Percentiles rank a stretch among this genome's conserved stretches.
Evolutionary conservation across 2,888 invertebrate species (phyloP).

Genomic region (Drosophila neonasuta): DNA sequence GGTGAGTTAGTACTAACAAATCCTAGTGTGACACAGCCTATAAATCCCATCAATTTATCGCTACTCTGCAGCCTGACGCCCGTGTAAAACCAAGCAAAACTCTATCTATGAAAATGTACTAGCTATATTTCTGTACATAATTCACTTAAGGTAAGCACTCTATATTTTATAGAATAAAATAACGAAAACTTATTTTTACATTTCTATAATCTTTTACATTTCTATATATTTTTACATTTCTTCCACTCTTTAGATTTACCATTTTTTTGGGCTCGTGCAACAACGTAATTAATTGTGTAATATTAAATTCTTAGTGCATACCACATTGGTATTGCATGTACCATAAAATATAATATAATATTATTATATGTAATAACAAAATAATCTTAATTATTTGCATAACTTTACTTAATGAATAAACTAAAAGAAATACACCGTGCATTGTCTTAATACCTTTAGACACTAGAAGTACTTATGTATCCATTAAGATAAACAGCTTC

Average conservation of each 20-base stretch:
- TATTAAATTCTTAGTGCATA: slow-evolving; percentile 53
- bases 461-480: slow-evolving; percentile 17
- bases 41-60: neutral
- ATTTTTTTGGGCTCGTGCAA: slow-evolving; percentile 69
- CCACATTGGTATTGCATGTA: slow-evolving; percentile 50
- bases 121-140: slow-evolving; percentile 27
- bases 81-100: slow-evolving; percentile 31
- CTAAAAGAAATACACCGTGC: slow-evolving; percentile 32
- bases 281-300: slow-evolving; percentile 69
- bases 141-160: slow-evolving; percentile 34
- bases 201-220: too few relatives aligned
- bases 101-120: slow-evolving; percentile 13
- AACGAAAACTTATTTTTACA: too few relatives aligned
- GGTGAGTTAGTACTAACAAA: slow-evolving; percentile 83
- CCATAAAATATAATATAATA: slow-evolving; percentile 15
- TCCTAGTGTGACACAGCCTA: neutral
- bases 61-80: slow-evolving; percentile 35
- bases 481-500: slow-evolving; percentile 35
- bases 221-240: neutral
- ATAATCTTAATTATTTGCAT: slow-evolving; percentile 6
- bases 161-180: too few relatives aligned
- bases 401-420: slow-evolving; percentile 32
- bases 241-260: slow-evolving; percentile 26
- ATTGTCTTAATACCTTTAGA: slow-evolving; percentile 48
- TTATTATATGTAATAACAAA: slow-evolving; percentile 6